phyloP scores from a whole-genome alignment of 2,797 vertebrate genomes.

The Hydrophis major region DNA sequence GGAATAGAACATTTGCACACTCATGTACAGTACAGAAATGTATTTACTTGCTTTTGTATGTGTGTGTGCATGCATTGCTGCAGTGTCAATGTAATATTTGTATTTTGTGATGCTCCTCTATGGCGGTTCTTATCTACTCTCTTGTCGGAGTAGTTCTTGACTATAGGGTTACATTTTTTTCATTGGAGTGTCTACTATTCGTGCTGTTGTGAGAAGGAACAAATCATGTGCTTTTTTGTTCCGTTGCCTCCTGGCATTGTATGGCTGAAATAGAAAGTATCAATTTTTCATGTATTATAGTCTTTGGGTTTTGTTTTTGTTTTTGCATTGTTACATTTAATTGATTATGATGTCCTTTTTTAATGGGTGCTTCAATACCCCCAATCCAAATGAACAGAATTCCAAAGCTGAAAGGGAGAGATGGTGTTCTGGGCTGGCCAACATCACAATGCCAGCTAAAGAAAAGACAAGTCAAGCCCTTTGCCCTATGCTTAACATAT shows the following conservation, averaged over 20 bases:
- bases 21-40: background rate
- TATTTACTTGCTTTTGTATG: background rate
- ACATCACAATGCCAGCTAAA: background rate
- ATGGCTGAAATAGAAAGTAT: background rate
- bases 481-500: conserved; percentile 17
- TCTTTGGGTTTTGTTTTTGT: background rate
- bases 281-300: background rate
- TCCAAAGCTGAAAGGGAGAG: conserved; percentile 6
- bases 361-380: background rate
- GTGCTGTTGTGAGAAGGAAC: background rate
- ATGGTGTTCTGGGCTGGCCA: background rate
- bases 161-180: background rate
- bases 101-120: background rate
- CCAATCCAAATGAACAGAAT: background rate
- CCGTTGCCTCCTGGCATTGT: background rate
- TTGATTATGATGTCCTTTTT: conserved; percentile 11
- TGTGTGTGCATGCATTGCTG: background rate
- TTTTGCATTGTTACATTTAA: conserved; percentile 12
- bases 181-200: background rate
- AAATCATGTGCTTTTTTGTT: background rate
- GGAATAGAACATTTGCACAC: background rate
- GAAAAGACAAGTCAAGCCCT: conserved; percentile 31
- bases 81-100: background rate
- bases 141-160: background rate
- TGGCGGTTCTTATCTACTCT: background rate